Evolutionary conservation across 2,113 vertebrate species (phyloP).

Genomic region (Tamias sibiricus): DNA sequence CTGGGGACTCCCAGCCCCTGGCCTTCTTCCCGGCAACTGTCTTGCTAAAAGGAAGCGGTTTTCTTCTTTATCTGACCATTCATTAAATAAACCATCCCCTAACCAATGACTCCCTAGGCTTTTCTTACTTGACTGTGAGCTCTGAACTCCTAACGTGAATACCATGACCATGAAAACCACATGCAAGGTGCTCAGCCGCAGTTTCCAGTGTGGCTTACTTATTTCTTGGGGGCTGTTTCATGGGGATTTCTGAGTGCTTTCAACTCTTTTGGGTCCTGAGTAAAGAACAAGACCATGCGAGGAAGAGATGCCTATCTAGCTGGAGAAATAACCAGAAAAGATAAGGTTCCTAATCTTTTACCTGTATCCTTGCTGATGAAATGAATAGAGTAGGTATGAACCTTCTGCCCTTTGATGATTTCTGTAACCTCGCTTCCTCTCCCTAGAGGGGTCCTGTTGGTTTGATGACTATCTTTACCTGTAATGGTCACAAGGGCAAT

Average conservation of each 20-base stretch:
- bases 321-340: neutral
- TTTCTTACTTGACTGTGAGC: neutral
- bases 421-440: neutral
- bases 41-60: neutral
- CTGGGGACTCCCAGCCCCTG: neutral
- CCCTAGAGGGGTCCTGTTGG: neutral
- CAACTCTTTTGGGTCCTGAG: neutral
- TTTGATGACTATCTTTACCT: neutral
- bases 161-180: neutral
- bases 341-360: slow-evolving; percentile 11
- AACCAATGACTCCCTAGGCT: neutral
- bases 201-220: neutral
- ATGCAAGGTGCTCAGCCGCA: neutral
- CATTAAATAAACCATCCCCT: neutral
- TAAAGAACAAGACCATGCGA: neutral
- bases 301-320: neutral
- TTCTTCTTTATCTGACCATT: neutral
- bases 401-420: slow-evolving; percentile 11
- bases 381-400: neutral
- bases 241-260: neutral
- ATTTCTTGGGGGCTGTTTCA: slow-evolving; percentile 4
- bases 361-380: neutral
- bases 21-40: slow-evolving; percentile 38
- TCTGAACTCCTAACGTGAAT: neutral
- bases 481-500: neutral